Base-by-base conservation (phyloP, 2,888 invertebrate species). In the Watsonalla cultraria region DNA sequence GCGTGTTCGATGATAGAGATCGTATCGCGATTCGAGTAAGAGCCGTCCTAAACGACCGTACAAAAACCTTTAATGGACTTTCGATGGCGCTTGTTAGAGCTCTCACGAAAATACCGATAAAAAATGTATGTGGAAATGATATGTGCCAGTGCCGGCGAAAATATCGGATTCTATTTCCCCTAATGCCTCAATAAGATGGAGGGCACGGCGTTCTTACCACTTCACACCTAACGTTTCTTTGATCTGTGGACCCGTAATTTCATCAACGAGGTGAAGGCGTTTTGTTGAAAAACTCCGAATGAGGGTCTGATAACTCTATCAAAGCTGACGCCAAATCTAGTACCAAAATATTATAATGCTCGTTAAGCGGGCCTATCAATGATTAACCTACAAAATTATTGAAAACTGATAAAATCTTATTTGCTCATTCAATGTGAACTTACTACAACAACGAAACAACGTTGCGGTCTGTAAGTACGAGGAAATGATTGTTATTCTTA, bases 21-120 rank as follows among this genome's bases (percentile, higher is more conserved):
- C 59, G 54, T 49, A 54, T 60, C 58, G 54, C 55, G 56, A 53
- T 52, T 56, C 52, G 45, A 52, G 46, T 47, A 46, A 46, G 50
- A 11, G 45, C 9, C 11, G 51, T 59, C 56, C 59, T 64, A 56
- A 62, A 60, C 54, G 55, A 65, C 59, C 54, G 42, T 53, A 66
- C 64, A 70, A 73, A 62, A 74, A 64, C 62, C 64, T 62, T 74
- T 89, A 86, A 61, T 79, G 70, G 61, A 60, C 64, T 68, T 69
- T 66, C 72, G 66, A 74, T 74, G 66, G 68, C 66, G 68, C 62
- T 70, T 74, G 70, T 67, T 67, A 69, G 62, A 60, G 64, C 54
- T 55, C 35, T 54, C 57, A 51, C 46, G 61, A 60, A 69, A 71
- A 73, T 69, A 51, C 58, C 68, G 67, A 74, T 74, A 74, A 74